Evolutionary conservation across 2,797 vertebrate species (phyloP).

Genomic region (Prunella strophiata): DNA sequence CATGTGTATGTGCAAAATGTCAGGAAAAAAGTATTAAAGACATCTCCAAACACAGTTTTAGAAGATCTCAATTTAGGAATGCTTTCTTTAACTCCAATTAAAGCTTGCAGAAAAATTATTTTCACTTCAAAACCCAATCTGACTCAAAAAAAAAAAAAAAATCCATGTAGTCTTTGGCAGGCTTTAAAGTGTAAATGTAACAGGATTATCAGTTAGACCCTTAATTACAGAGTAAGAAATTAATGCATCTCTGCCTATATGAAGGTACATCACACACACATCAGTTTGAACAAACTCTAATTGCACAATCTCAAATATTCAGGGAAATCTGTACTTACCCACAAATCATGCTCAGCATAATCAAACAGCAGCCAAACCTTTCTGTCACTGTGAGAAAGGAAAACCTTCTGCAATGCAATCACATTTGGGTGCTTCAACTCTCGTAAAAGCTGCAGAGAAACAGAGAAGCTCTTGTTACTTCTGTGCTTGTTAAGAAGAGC

Average conservation of each 20-base stretch:
- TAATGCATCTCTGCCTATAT: background rate
- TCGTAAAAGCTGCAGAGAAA: conserved; percentile 89
- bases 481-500: background rate
- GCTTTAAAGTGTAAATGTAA: background rate
- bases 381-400: conserved; percentile 97
- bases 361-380: conserved; percentile 98
- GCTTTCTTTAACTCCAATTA: background rate
- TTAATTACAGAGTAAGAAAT: background rate
- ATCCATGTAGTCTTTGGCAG: background rate
- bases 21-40: background rate
- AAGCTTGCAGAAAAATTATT: background rate
- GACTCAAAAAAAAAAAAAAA: background rate
- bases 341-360: conserved; percentile 96
- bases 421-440: conserved; percentile 97
- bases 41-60: background rate
- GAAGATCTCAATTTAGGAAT: background rate
- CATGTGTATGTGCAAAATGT: background rate
- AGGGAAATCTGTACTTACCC: conserved; percentile 83
- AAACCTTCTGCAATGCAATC: conserved; percentile 97
- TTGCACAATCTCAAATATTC: background rate
- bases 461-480: conserved; percentile 28
- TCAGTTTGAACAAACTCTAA: background rate
- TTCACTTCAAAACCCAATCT: background rate
- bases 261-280: background rate
- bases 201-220: background rate